Evolutionary conservation across 1,140 invertebrate species (phyloP).

Genomic region (Dinoponera quadriceps): DNA sequence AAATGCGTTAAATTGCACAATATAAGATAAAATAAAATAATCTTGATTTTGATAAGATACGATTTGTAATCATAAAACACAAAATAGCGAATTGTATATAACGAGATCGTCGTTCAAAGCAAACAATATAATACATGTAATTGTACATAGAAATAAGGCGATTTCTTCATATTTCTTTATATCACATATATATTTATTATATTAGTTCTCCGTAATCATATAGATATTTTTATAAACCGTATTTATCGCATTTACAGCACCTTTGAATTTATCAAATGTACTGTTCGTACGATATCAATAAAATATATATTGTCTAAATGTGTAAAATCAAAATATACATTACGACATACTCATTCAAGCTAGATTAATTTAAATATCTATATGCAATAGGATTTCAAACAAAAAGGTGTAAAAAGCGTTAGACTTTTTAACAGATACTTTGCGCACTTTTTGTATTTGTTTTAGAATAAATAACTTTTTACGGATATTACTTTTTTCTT

Average conservation of each 20-base stretch:
- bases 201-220: neutral
- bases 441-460: neutral
- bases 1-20: neutral
- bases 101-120: neutral
- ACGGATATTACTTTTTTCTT: too few species aligned
- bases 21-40: neutral
- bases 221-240: constrained; percentile 36
- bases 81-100: constrained; percentile 40
- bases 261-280: constrained; percentile 47
- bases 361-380: constrained; percentile 27
- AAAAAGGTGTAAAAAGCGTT: too few species aligned
- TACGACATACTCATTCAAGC: neutral
- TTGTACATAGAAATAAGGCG: constrained; percentile 23
- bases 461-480: neutral
- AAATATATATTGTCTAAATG: constrained; percentile 38
- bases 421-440: too few species aligned
- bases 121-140: constrained; percentile 34
- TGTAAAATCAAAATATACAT: constrained; percentile 50
- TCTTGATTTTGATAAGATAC: constrained; percentile 6
- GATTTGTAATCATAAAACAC: constrained; percentile 7
- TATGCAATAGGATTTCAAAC: neutral
- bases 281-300: constrained; percentile 47
- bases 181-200: neutral
- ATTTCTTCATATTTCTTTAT: constrained; percentile 41
- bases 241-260: constrained; percentile 41